A percentile compares a stretch with the other conserved stretches of the same genome.
These are phyloP conservation scores for Trachelipus rathkii DNA, from an alignment of 1,140 invertebrate genomes.

Conservation along the genomic window DNA sequence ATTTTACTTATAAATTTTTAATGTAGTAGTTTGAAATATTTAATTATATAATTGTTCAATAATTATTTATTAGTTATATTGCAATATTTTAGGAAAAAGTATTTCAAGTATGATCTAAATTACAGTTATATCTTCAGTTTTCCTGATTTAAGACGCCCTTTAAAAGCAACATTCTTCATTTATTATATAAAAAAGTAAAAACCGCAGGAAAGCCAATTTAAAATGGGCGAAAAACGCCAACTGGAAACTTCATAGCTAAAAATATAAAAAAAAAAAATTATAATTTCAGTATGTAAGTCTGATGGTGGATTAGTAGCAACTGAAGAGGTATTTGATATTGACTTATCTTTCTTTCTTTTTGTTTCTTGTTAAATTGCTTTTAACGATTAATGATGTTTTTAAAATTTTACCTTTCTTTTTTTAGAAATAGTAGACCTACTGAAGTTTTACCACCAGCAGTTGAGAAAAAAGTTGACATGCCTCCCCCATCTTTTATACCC, in stretches of 20 bases:
- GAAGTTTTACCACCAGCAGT: not conserved
- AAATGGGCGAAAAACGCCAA: not conserved
- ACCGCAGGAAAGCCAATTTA: not conserved
- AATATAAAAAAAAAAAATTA: not conserved
- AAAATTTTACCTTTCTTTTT: not conserved
- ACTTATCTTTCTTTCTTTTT: not conserved
- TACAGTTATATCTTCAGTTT: not conserved
- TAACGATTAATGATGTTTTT: not conserved
- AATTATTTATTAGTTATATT: no score
- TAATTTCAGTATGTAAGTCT: not conserved
- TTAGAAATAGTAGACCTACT: not conserved
- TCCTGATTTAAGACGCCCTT: not conserved
- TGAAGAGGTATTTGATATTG: not conserved
- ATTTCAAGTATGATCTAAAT: not conserved
- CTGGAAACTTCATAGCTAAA: not conserved
- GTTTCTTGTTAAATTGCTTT: not conserved
- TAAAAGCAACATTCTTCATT: not conserved
- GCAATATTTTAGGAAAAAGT: not conserved
- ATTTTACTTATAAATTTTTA: no score
- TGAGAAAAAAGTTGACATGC: not conserved
- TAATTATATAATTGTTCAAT: no score
- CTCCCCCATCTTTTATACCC: not conserved
- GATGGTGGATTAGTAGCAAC: not conserved
- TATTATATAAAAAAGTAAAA: conserved; percentile 1
- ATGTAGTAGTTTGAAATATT: no score